Evolutionary conservation across 2,113 vertebrate species (phyloP), one percentile per base, ranked within the genome.

Genomic region (Corythornis vintsioides): DNA sequence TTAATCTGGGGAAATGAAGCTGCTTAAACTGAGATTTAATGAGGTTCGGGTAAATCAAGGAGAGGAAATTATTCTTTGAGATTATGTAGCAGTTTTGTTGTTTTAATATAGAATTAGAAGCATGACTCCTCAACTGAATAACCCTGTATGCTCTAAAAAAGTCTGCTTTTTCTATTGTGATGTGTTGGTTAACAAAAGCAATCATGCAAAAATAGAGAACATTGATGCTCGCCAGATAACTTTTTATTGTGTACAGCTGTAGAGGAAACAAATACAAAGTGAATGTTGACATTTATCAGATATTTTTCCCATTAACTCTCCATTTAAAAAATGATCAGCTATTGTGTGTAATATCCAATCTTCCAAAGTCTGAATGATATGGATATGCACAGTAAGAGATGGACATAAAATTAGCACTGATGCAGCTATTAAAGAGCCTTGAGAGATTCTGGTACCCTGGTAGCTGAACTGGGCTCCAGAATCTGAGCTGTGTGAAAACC

Each of bases 351-450:
- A 87, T 88, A 97, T 67, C 87, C 86, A 75, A 6, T 92, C 86
- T 97, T 86, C 81, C 90, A 52, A 83, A 64, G 93, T 85, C 96
- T 88, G 95, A 96, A 97, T 95, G 93, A 96, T 96, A 29, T 70
- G 79, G 88, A 82, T 85, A 56, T 96, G 53, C 92, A 92, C 89
- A 93, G 89, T 71, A 88, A 94, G 89, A 96, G 92, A 95, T 97
- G 92, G 97, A 92, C 93, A 94, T 94, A 95, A 91, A 95, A 96
- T 97, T 96, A 93, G 81, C 93, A 63, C 94, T 95, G 73, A 91
- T 95, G 83, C 87, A 93, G 95, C 96, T 97, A 92, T 96, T 97
- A 91, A 82, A 86, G 83, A 83, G 81, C 80, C 87, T 95, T 7
- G 0, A 69, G 95, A 96, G 70, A 86, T 82, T 92, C 60, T 80